Evolutionary conservation across 1,140 invertebrate genomes (phyloP).

Genomic region (Drosophila nebulosa): DNA sequence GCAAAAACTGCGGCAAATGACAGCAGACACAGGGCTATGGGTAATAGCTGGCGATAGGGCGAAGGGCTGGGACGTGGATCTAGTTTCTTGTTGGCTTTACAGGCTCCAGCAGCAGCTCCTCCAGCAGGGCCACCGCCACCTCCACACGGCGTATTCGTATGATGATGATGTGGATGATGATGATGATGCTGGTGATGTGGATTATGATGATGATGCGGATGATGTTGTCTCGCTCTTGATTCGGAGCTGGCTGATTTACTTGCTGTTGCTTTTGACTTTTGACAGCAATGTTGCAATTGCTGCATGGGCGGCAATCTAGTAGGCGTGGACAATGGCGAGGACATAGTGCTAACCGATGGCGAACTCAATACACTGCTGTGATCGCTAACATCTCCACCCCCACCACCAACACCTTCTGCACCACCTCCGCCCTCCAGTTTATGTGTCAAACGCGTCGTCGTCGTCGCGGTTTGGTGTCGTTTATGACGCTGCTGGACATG

Average conservation of each 20-base stretch:
- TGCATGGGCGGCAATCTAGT: constrained; percentile 64
- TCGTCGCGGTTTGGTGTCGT: constrained; percentile 41
- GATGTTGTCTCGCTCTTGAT: constrained; percentile 46
- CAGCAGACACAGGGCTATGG: constrained; percentile 84
- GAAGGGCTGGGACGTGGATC: constrained; percentile 78
- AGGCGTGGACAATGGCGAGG: constrained; percentile 74
- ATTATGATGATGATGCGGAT: constrained; percentile 47
- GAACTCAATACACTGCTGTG: constrained; percentile 71
- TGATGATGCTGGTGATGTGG: constrained; percentile 61
- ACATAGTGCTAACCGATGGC: constrained; percentile 72
- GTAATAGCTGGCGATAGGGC: constrained; percentile 82
- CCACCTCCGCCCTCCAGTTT: constrained; percentile 44
- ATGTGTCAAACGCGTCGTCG: constrained; percentile 37
- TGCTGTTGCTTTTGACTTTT: constrained; percentile 36
- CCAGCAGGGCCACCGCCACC: constrained; percentile 18
- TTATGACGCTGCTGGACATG: constrained; percentile 73
- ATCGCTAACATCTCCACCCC: constrained; percentile 56
- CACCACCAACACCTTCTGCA: neutral
- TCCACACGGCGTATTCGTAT: constrained; percentile 31
- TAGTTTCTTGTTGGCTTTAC: constrained; percentile 63
- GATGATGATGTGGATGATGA: constrained; percentile 56
- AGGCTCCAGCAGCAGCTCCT: constrained; percentile 10
- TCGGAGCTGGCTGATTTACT: constrained; percentile 12
- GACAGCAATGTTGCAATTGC: constrained; percentile 60
- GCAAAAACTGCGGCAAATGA: constrained; percentile 86